These are phyloP conservation scores for Osmerus mordax DNA, from an alignment of 2,113 vertebrate genomes.

Conservation along the genomic window DNA sequence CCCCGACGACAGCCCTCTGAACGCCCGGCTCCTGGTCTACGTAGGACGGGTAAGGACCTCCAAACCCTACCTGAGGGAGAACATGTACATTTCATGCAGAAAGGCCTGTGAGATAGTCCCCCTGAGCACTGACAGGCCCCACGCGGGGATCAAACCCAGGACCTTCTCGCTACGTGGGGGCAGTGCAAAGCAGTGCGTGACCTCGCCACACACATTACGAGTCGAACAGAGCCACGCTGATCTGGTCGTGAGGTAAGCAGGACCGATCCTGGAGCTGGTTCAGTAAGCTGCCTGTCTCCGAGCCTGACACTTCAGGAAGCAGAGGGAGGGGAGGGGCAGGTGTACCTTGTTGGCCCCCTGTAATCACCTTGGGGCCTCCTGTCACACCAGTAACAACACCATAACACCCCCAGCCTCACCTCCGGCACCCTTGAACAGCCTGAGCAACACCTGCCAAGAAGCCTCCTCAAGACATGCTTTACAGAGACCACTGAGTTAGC, in stretches of 20 bases:
- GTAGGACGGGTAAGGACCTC: constrained; percentile 84
- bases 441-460: constrained; percentile 24
- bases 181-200: too few relatives aligned
- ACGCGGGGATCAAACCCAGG: too few relatives aligned
- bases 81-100: not conserved
- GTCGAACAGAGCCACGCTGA: too few relatives aligned
- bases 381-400: constrained; percentile 20
- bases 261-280: too few relatives aligned
- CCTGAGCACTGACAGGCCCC: too few relatives aligned
- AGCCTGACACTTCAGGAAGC: not conserved
- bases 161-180: too few relatives aligned
- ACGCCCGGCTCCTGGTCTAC: constrained; percentile 81
- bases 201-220: too few relatives aligned
- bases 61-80: not conserved
- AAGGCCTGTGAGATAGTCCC: too few relatives aligned
- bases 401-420: constrained; percentile 16
- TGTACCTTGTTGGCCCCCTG: constrained; percentile 41
- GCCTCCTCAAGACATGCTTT: constrained; percentile 31
- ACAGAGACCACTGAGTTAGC: constrained; percentile 24
- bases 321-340: constrained; percentile 9
- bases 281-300: too few relatives aligned
- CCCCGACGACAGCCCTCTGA: constrained; percentile 84
- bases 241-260: too few relatives aligned
- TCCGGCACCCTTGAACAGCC: constrained; percentile 18
- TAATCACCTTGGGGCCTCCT: constrained; percentile 34